Evolutionary conservation across 2,113 vertebrate genomes (phyloP).

Genomic region (Chaetorhynchus papuensis): DNA sequence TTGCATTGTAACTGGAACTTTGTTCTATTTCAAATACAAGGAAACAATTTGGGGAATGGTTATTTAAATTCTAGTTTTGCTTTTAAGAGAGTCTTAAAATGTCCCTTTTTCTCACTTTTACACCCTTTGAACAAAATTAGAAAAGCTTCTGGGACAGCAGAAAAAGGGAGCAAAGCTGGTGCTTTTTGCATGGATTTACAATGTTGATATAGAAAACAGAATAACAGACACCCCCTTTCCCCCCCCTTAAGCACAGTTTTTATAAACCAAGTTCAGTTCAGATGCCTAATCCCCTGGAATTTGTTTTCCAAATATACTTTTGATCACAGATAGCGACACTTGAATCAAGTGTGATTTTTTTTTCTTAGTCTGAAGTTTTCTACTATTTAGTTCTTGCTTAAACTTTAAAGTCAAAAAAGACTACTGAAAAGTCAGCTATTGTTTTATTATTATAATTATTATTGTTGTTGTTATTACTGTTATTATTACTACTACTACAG

Average conservation of each 20-base stretch:
- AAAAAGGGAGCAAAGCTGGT: not conserved
- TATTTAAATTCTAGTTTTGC: not conserved
- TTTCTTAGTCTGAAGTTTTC: not conserved
- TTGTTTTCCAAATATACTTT: not conserved
- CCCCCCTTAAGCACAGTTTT: not conserved
- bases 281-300: not conserved
- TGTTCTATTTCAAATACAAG: not conserved
- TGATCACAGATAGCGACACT: not conserved
- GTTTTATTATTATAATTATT: too few relatives aligned
- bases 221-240: not conserved
- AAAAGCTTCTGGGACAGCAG: not conserved
- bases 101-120: not conserved
- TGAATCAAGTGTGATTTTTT: not conserved
- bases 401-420: not conserved
- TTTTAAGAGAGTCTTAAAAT: not conserved
- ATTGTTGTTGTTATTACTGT: not conserved
- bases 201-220: not conserved
- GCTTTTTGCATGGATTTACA: not conserved
- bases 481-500: not conserved
- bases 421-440: not conserved
- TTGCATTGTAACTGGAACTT: not conserved
- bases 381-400: not conserved
- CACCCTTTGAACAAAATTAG: not conserved
- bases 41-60: not conserved
- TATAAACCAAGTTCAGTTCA: not conserved